A percentile compares a stretch with the other conserved stretches of the same genome.
Evolutionary conservation across 2,888 invertebrate species (phyloP).

Genomic region (Crematogaster levior): DNA sequence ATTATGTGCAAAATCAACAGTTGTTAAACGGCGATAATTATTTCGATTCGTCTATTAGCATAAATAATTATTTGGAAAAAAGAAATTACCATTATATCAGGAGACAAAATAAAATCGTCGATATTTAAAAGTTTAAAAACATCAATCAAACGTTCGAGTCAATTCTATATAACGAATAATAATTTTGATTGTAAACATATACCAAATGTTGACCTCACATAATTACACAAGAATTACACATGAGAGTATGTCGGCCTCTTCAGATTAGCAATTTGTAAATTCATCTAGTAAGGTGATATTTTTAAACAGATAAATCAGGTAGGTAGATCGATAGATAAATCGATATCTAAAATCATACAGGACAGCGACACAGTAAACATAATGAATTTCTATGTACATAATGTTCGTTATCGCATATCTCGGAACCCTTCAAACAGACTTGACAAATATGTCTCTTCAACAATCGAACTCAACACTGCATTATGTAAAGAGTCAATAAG

Average conservation of each 20-base stretch:
- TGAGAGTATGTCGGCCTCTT: conserved; percentile 35
- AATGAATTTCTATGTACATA: conserved; percentile 55
- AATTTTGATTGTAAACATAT: conserved; percentile 37
- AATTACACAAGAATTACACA: conserved; percentile 26
- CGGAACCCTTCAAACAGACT: conserved; percentile 9
- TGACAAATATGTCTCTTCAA: background rate
- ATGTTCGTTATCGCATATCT: conserved; percentile 56
- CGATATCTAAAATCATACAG: conserved; percentile 61
- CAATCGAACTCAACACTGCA: background rate
- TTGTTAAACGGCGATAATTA: conserved; percentile 37
- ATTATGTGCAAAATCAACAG: background rate
- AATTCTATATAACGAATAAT: conserved; percentile 46
- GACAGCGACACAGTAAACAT: conserved; percentile 65
- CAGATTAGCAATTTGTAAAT: conserved; percentile 40
- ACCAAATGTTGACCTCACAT: conserved; percentile 33
- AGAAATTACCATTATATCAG: background rate
- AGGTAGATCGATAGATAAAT: conserved; percentile 67
- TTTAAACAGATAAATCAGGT: conserved; percentile 63
- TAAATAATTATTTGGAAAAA: background rate
- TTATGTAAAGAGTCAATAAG: conserved; percentile 17
- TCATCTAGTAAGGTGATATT: conserved; percentile 41
- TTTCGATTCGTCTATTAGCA: conserved; percentile 15
- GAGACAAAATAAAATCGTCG: background rate
- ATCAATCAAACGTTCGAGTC: conserved; percentile 45
- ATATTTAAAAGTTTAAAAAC: conserved; percentile 30